Percentiles rank a stretch among this genome's conserved stretches.
Conservation (phyloP, 1,140 invertebrate species). For the Gyrodactylus salaris region DNA sequence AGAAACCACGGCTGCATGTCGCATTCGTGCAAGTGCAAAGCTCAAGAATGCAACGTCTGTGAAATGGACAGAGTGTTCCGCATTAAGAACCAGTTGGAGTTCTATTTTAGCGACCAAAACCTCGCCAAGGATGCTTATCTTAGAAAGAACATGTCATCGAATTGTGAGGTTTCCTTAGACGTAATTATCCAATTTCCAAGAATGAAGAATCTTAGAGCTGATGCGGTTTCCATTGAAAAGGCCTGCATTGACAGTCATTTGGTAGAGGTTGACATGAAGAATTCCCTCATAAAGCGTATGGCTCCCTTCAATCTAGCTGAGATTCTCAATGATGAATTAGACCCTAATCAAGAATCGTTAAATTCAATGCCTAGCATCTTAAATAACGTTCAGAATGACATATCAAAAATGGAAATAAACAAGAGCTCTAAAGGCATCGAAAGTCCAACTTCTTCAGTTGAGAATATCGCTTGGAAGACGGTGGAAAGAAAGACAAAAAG, state of each 20-base stretch:
- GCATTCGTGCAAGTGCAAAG: not conserved
- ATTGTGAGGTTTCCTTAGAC: conserved; percentile 61
- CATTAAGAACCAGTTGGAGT: conserved; percentile 27
- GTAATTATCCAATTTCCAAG: conserved; percentile 78
- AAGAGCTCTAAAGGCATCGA: not conserved
- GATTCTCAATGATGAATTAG: not conserved
- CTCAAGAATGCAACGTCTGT: not conserved
- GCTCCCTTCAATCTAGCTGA: not conserved
- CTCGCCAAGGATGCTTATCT: conserved; percentile 73
- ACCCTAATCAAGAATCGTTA: not conserved
- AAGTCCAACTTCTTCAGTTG: not conserved
- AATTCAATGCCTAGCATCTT: too few species aligned
- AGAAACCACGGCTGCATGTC: not conserved
- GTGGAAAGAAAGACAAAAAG: not conserved
- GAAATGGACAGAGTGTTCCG: not conserved
- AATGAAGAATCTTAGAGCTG: not conserved
- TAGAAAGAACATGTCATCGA: conserved; percentile 62
- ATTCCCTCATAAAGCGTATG: not conserved
- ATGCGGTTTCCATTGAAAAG: not conserved
- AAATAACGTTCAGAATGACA: not conserved
- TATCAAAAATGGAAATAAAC: not conserved
- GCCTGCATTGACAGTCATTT: not conserved
- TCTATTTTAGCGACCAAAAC: conserved; percentile 94
- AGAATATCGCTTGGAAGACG: not conserved
- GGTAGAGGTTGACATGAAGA: not conserved